Evolutionary conservation across 2,888 invertebrate species (phyloP).

Genomic region (Epistrophe eligans): DNA sequence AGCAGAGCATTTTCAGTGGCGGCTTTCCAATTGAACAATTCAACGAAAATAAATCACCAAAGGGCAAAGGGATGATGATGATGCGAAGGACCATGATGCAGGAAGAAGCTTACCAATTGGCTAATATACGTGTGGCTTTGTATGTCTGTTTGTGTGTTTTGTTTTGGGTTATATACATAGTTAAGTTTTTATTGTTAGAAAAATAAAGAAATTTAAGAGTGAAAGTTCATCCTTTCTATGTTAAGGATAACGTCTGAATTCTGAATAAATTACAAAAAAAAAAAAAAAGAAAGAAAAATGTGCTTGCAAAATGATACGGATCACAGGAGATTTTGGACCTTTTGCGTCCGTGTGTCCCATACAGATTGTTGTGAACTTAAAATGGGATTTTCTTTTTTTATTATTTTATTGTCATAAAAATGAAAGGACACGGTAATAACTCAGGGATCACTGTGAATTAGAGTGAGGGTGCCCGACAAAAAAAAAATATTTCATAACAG

Average conservation of each 20-base stretch:
- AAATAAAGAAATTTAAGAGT: constrained; percentile 11
- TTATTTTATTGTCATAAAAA: constrained; percentile 31
- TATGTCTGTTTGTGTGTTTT: constrained; percentile 44
- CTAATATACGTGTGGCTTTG: constrained; percentile 31
- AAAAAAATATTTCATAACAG: constrained; percentile 22
- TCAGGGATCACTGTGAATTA: constrained; percentile 28
- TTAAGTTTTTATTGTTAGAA: constrained; percentile 42
- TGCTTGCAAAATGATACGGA: constrained; percentile 33
- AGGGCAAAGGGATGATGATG: constrained; percentile 57
- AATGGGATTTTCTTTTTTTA: not conserved
- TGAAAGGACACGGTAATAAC: constrained; percentile 30
- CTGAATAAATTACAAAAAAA: constrained; percentile 30
- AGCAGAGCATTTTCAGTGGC: not conserved
- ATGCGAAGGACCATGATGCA: constrained; percentile 28
- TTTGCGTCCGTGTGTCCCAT: not conserved
- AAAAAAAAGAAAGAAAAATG: not conserved
- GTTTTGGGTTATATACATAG: constrained; percentile 41
- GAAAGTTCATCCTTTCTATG: constrained; percentile 12
- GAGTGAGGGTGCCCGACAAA: constrained; percentile 10
- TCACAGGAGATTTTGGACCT: constrained; percentile 11
- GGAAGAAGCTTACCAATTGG: constrained; percentile 28
- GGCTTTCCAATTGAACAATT: constrained; percentile 57
- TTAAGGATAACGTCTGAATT: constrained; percentile 42
- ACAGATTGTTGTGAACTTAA: not conserved
- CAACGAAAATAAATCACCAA: constrained; percentile 41